Percentiles rank a stretch among this genome's conserved stretches.
Conservation (phyloP, 2,888 invertebrate genomes). For the Branchipolynoe longqiensis region DNA sequence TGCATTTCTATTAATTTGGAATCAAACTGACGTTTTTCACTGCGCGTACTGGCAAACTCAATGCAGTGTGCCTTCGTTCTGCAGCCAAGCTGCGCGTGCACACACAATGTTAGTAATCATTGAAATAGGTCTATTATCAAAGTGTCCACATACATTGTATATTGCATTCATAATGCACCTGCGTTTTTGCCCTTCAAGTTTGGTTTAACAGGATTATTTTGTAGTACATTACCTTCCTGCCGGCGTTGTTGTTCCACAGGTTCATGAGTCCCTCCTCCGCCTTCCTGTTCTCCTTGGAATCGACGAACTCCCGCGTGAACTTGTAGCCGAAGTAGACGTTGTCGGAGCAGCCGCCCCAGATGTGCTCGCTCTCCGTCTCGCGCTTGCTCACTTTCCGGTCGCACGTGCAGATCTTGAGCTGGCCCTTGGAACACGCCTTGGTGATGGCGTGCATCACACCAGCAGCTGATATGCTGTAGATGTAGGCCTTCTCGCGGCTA, state of each 20-base stretch:
- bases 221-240: constrained; percentile 91
- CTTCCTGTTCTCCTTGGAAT: constrained; percentile 88
- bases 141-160: too few species aligned
- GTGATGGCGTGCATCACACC: constrained; percentile 94
- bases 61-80: too few species aligned
- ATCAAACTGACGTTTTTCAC: too few species aligned
- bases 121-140: too few species aligned
- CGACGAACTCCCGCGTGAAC: constrained; percentile 93
- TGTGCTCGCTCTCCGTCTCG: constrained; percentile 86
- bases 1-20: too few species aligned
- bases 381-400: constrained; percentile 89
- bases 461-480: constrained; percentile 93
- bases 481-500: constrained; percentile 93
- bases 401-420: constrained; percentile 93
- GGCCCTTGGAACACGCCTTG: constrained; percentile 87
- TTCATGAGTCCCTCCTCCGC: constrained; percentile 90
- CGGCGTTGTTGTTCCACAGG: constrained; percentile 95
- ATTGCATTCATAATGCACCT: too few species aligned
- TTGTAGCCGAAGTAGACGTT: constrained; percentile 89
- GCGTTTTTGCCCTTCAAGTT: too few species aligned
- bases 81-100: too few species aligned
- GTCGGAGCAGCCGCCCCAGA: constrained; percentile 97
- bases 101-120: too few species aligned
- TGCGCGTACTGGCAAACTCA: too few species aligned
- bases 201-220: too few species aligned